Evolutionary conservation across 2,797 vertebrate species (phyloP), one percentile per base, ranked within the genome.

Genomic region (Poeciliopsis turneri): DNA sequence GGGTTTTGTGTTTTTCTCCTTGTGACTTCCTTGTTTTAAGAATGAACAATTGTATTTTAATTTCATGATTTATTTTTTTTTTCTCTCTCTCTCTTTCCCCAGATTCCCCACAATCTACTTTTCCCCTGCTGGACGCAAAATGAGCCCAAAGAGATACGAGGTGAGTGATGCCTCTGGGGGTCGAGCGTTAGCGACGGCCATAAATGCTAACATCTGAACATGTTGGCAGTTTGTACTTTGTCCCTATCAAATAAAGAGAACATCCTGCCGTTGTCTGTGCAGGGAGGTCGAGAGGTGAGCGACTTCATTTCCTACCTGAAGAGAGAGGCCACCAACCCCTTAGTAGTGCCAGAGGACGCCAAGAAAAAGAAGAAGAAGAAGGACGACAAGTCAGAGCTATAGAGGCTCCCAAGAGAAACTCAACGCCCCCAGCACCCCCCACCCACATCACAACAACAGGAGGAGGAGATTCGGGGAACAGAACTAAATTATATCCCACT

Each of bases 41-140:
- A 23, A 13, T 5, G 13, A 59, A 61, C 41, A 70, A 15, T 13
- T 45, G 6, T 28, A 12, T 43, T 41, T 12, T n/a, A 13, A 53
- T 53, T 25, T 53, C 11, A 53, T 36, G 11, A 25, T 74, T 4
- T 33, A 2, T 59, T n/a, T 74, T 28, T 41, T 61, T 2, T 18
- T 0, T 39, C 5, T 39, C 36, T 28, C 2, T 43, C 41, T 61
- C 1, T 33, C 1, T 15, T 72, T 30, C 77, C 78, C 46, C 43
- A 99, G 98, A 79, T 99, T 99, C 93, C 98, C 98, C 83, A 99
- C 98, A 9, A 95, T 99, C 85, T 99, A 96, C 92, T 99, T 99
- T 84, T 93, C 97, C 82, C 97, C 97, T 79, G 97, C 97, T 85
- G 98, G 97, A 79, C 96, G 95, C 77, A 99, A 99, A 89, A 95